Evolutionary conservation across 1,140 invertebrate species (phyloP).

Genomic region (Heliconius hewitsoni): DNA sequence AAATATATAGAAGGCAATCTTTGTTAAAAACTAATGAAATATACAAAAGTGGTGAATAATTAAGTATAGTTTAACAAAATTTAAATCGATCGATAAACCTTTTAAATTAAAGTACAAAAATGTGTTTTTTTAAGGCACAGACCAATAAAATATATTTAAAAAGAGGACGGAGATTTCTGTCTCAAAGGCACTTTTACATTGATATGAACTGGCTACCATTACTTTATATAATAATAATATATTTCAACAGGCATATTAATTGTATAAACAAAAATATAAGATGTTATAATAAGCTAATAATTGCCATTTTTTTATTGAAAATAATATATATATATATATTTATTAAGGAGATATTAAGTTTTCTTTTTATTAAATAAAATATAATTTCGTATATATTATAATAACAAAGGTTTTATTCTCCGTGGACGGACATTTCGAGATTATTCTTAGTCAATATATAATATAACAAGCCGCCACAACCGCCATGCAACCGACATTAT

Average conservation of each 20-base stretch:
- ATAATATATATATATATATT: too few species aligned
- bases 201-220: neutral
- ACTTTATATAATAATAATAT: neutral
- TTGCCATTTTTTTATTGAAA: too few species aligned
- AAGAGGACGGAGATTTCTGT: slow-evolving; percentile 37
- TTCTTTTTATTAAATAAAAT: slow-evolving; percentile 4
- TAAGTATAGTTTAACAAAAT: too few species aligned
- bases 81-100: too few species aligned
- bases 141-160: neutral
- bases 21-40: too few species aligned
- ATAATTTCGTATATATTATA: neutral
- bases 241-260: neutral
- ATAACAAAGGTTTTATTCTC: neutral
- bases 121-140: too few species aligned
- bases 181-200: slow-evolving; percentile 39
- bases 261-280: neutral
- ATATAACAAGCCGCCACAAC: neutral
- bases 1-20: too few species aligned
- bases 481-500: neutral
- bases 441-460: slow-evolving; percentile 9
- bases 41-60: too few species aligned
- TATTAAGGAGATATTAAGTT: too few species aligned
- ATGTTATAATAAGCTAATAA: too few species aligned
- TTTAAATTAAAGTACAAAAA: too few species aligned
- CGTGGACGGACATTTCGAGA: slow-evolving; percentile 4